Conservation (phyloP, 1,140 invertebrate genomes). For the Eulimnadia texana region DNA sequence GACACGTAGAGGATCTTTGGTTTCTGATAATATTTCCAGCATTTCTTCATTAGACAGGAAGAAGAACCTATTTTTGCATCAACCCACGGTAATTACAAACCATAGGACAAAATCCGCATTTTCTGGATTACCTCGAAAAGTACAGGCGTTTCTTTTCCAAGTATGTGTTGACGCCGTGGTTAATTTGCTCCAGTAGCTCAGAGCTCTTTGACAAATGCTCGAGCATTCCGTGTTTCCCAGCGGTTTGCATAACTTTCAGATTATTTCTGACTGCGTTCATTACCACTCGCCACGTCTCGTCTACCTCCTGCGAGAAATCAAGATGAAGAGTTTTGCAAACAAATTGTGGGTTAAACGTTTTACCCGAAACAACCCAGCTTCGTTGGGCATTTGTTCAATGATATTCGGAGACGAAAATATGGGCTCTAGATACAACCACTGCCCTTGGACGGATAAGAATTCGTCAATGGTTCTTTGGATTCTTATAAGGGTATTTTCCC, state of each 20-base stretch:
- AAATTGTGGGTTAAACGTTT: background rate
- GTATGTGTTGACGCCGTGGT: slow-evolving; percentile 76
- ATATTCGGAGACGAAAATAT: slow-evolving; percentile 91
- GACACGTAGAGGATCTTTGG: slow-evolving; percentile 71
- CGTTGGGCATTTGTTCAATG: slow-evolving; percentile 80
- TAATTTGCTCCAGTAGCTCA: slow-evolving; percentile 60
- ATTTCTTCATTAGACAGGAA: slow-evolving; percentile 92
- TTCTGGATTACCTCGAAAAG: slow-evolving; percentile 49
- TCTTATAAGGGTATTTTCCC: slow-evolving; percentile 63
- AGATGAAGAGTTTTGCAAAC: background rate
- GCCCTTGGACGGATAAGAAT: slow-evolving; percentile 73
- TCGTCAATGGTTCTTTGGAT: slow-evolving; percentile 68
- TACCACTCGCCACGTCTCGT: slow-evolving; percentile 58
- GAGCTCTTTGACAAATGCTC: slow-evolving; percentile 58
- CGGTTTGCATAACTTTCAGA: slow-evolving; percentile 55
- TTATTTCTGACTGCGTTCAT: slow-evolving; percentile 58
- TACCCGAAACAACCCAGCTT: slow-evolving; percentile 54
- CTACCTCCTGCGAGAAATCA: slow-evolving; percentile 38
- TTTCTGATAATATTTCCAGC: slow-evolving; percentile 84
- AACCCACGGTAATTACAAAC: background rate
- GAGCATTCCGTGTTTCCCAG: slow-evolving; percentile 51
- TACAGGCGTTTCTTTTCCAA: slow-evolving; percentile 80
- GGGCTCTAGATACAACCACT: slow-evolving; percentile 82
- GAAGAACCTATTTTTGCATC: slow-evolving; percentile 53
- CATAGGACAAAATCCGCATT: slow-evolving; percentile 26